phyloP scores from a whole-genome alignment of 1,140 invertebrate genomes.

The Heliconius eleuchia region DNA sequence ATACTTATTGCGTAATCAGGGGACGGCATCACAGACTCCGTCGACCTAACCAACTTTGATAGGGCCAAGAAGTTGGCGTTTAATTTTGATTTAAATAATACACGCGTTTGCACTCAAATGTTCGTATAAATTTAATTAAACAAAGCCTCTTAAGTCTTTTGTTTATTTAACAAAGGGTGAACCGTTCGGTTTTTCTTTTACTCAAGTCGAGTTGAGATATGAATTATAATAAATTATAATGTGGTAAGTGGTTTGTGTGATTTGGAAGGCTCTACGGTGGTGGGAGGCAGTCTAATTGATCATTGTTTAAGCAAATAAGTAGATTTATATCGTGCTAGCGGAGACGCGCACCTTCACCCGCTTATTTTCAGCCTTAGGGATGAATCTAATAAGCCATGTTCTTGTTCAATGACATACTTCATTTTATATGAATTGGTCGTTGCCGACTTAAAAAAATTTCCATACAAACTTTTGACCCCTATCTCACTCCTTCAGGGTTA shows the following conservation, averaged over 20 bases:
- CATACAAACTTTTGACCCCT: too few relatives aligned
- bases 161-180: constrained; percentile 12
- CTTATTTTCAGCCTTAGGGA: too few relatives aligned
- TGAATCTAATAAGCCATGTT: too few relatives aligned
- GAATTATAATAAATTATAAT: not conserved
- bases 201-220: not conserved
- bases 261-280: not conserved
- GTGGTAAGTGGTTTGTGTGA: constrained; percentile 1
- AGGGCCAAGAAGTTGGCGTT: constrained; percentile 8
- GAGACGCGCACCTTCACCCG: too few relatives aligned
- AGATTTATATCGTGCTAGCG: too few relatives aligned
- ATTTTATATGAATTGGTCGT: too few relatives aligned
- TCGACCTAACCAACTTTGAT: constrained; percentile 2
- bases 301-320: not conserved
- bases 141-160: constrained; percentile 10
- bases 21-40: not conserved
- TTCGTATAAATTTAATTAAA: constrained; percentile 16
- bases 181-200: not conserved
- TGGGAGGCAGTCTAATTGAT: not conserved
- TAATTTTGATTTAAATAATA: constrained; percentile 21
- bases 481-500: too few relatives aligned
- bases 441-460: too few relatives aligned
- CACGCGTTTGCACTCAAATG: constrained; percentile 13
- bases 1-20: not conserved
- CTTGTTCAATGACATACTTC: too few relatives aligned